These are phyloP conservation scores for Cacatua alba DNA, from an alignment of 2,113 vertebrate species.

Conservation along the genomic window DNA sequence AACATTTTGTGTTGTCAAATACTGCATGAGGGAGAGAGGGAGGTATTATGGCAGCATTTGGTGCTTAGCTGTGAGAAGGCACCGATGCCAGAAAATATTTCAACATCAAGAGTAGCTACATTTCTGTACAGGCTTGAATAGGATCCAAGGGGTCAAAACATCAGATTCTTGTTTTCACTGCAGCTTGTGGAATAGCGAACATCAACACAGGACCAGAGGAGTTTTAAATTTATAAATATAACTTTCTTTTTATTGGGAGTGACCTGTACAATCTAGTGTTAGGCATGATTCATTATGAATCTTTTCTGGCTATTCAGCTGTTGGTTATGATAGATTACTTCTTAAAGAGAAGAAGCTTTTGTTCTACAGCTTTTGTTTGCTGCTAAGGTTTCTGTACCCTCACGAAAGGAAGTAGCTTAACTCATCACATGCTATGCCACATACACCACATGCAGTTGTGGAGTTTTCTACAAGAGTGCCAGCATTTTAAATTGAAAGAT, in stretches of 20 bases:
- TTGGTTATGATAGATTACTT: background rate
- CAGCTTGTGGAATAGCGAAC: background rate
- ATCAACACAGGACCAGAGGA: background rate
- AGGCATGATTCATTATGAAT: background rate
- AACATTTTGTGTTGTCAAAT: slow-evolving; percentile 34
- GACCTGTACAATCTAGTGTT: background rate
- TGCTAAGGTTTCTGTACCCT: background rate
- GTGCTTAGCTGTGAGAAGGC: background rate
- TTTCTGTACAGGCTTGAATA: background rate
- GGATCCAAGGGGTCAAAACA: background rate
- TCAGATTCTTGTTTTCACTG: background rate
- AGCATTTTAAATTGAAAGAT: background rate
- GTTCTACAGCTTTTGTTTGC: background rate
- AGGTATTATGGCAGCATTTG: background rate
- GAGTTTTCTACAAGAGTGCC: background rate
- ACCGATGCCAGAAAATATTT: slow-evolving; percentile 14
- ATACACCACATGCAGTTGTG: background rate
- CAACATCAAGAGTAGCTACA: background rate
- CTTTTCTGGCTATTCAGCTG: background rate
- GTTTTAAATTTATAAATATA: background rate
- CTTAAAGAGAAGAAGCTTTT: background rate
- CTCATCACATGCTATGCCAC: background rate
- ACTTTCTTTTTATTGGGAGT: background rate
- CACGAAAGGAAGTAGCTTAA: background rate
- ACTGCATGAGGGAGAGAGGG: background rate